phyloP scores from a whole-genome alignment of 2,888 invertebrate species.

The Heliconius cydno region DNA sequence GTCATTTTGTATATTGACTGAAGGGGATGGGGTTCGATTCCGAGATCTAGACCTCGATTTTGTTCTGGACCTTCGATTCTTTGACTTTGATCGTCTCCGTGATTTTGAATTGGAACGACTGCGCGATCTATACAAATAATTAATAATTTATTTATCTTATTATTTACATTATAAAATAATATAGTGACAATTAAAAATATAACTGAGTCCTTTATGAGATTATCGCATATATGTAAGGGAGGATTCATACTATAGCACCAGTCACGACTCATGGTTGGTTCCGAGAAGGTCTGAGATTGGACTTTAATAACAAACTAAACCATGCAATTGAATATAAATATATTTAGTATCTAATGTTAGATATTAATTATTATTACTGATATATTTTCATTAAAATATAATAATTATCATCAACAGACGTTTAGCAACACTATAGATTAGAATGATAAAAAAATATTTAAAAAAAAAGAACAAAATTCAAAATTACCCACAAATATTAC shows the following conservation, averaged over 20 bases:
- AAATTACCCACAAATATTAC: neutral
- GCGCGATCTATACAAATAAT: slow-evolving; percentile 59
- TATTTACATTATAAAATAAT: neutral
- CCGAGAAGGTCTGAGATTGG: no score
- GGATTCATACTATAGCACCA: no score
- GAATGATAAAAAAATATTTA: neutral
- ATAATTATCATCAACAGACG: neutral
- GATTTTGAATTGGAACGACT: slow-evolving; percentile 66
- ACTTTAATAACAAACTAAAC: no score
- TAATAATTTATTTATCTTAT: neutral
- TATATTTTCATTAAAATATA: neutral
- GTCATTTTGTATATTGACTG: slow-evolving; percentile 25
- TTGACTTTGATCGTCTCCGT: slow-evolving; percentile 59
- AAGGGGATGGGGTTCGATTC: slow-evolving; percentile 44
- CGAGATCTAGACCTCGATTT: slow-evolving; percentile 58
- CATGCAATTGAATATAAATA: no score
- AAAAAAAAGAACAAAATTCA: no score
- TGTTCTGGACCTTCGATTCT: slow-evolving; percentile 53
- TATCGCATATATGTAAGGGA: no score
- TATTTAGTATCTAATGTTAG: no score
- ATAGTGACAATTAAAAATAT: neutral
- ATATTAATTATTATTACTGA: no score
- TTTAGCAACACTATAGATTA: neutral
- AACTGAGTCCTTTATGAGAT: no score
- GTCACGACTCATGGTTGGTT: no score